Evolutionary conservation across 2,797 vertebrate genomes (phyloP).

Genomic region (Sorex maritimensis): DNA sequence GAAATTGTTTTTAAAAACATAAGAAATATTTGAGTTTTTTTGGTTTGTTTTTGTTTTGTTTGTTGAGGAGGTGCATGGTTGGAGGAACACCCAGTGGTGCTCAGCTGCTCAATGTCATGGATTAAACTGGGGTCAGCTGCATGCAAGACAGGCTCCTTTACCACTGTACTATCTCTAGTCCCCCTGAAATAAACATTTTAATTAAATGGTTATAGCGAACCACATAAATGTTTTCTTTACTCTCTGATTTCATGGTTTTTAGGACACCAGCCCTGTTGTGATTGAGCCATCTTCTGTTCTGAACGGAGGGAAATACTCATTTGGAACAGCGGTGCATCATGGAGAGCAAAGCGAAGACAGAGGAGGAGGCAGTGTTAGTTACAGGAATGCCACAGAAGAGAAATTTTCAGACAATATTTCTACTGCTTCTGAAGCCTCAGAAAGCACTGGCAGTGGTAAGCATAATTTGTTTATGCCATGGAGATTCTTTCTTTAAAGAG

Average conservation of each 20-base stretch:
- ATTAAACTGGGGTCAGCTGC: no score
- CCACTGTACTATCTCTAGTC: no score
- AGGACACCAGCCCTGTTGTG: constrained; percentile 96
- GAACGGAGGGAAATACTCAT: constrained; percentile 92
- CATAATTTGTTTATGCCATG: constrained; percentile 83
- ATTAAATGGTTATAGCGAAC: background rate
- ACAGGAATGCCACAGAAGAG: constrained; percentile 94
- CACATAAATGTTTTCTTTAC: constrained; percentile 48
- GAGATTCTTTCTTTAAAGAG: constrained; percentile 78
- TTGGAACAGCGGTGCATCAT: constrained; percentile 88
- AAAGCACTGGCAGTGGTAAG: constrained; percentile 94
- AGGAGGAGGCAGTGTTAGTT: constrained; percentile 90
- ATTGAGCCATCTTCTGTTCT: constrained; percentile 96
- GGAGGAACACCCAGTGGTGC: no score
- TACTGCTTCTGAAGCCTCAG: constrained; percentile 97
- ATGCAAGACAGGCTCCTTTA: no score
- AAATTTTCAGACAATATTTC: constrained; percentile 96
- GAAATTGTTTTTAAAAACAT: no score
- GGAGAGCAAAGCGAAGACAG: constrained; percentile 92
- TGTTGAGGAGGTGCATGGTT: no score
- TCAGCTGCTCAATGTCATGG: no score
- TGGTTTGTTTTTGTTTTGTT: no score
- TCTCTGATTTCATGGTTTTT: constrained; percentile 76
- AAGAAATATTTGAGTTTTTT: no score
- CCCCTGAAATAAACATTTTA: constrained; percentile 12